Evolutionary conservation across 2,888 invertebrate genomes (phyloP), one percentile per base, ranked within the genome.

Genomic region (Deilephila elpenor): DNA sequence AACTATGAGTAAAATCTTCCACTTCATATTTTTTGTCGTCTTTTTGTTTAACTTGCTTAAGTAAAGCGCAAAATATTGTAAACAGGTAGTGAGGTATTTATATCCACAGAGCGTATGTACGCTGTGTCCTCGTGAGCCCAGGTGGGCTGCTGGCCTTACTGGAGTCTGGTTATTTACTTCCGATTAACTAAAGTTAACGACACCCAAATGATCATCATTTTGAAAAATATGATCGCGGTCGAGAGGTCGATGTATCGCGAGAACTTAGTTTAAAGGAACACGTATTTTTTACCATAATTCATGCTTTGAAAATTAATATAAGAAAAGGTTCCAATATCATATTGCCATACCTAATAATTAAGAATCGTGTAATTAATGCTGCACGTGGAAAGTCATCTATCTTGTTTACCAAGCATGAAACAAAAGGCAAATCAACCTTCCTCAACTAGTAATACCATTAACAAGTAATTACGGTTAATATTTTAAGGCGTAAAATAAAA

Each of bases 131-230:
- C 51, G 20, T 67, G 44, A 44, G 67, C 25, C 51, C 67, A 67
- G 51, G 25, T 67, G 44, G 25, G 25, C 44, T 67, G 67, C 14
- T 51, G 51, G 44, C 67, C 67, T 67, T 67, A 67, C 67, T 4
- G n/a, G 6, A 29, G 44, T 51, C 67, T 20, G 67, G 67, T 67
- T 67, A 67, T 51, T 67, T 67, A 67, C 51, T 67, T 67, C 67
- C 67, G 67, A 67, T 67, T 25, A 51, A n/a, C 1, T 3, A n/a
- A 56, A 25, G 14, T 51, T 67, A 51, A 11, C 14, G 51, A 44
- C 5, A 56, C 56, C n/a, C 6, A 0, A 51, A 25, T 20, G 25
- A 51, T 51, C 67, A 51, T 67, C 67, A 51, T 67, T 67, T 67
- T 19, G 51, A 29, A 67, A 67, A 67, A 51, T 44, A n/a, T 44